phyloP scores from a whole-genome alignment of 1,140 invertebrate genomes.

The Pseudachorutes palmiensis region DNA sequence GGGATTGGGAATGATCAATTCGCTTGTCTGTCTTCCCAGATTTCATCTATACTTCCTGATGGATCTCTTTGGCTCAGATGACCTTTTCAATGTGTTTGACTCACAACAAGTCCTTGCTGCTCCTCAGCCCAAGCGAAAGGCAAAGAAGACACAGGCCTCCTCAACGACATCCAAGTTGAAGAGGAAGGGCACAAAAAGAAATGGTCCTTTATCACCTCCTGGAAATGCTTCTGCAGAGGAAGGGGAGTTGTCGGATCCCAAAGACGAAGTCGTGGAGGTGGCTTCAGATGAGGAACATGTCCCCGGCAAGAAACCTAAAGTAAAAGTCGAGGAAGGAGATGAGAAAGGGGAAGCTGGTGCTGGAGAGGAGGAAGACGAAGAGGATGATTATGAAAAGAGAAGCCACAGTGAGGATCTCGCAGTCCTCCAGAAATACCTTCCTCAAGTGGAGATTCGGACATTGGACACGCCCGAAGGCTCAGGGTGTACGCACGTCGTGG shows the following conservation, averaged over 20 bases:
- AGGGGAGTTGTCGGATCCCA: not conserved
- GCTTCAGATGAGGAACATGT: not conserved
- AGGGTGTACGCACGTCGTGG: slow-evolving; percentile 86
- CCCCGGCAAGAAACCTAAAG: not conserved
- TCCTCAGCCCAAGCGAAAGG: not conserved
- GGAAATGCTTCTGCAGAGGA: slow-evolving; percentile 23
- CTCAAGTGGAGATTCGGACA: slow-evolving; percentile 71
- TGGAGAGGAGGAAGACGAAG: slow-evolving; percentile 19
- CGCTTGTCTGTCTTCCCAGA: no score
- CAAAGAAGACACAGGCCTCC: not conserved
- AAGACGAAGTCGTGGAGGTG: not conserved
- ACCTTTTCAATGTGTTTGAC: slow-evolving; percentile 51
- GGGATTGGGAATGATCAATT: no score
- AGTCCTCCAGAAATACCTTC: slow-evolving; percentile 50
- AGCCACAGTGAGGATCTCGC: slow-evolving; percentile 27
- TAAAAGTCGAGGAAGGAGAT: not conserved
- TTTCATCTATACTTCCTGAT: no score
- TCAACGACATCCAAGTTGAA: not conserved
- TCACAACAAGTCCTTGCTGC: not conserved
- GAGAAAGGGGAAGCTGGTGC: not conserved
- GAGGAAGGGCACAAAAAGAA: not conserved
- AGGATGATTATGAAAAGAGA: not conserved
- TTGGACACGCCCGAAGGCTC: slow-evolving; percentile 68
- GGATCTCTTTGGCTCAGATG: slow-evolving; percentile 39
- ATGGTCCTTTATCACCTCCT: not conserved